Evolutionary conservation across 2,113 vertebrate species (phyloP), one percentile per base, ranked within the genome.

Genomic region (Neopipo cinnamomea): DNA sequence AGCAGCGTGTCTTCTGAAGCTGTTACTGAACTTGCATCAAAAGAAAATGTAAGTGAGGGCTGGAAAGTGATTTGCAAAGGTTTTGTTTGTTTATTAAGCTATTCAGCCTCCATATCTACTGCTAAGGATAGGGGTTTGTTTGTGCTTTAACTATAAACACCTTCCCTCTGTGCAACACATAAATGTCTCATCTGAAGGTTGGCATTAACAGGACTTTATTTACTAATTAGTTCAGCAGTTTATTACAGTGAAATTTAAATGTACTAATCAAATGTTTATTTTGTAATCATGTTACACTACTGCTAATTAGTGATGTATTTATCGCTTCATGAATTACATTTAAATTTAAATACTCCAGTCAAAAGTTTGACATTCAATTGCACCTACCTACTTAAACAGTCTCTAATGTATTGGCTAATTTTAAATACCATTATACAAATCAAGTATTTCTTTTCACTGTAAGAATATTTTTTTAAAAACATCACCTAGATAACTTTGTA

Each of bases 221-320:
- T 95, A 89, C 84, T 95, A 96, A 98, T 98, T 97, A 97, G 89
- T 92, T 95, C 91, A 82, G 70, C 66, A 84, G 84, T 81, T 97
- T 97, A 96, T 97, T 96, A 91, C 41, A 55, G 47, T 94, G 94
- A 95, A 96, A 97, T 97, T 94, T 97, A 95, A 97, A 97, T 91
- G 88, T 85, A 91, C 78, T 98, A 98, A 97, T 98, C 94, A 97
- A 96, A 97, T 95, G 61, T 97, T 98, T 97, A 97, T 91, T 98
- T 96, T 96, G 86, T 86, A 97, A 97, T 96, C 97, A 82, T 94
- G 84, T 91, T 97, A 89, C 84, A 95, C 96, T 97, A 97, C 95
- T 96, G 92, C 46, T 97, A 96, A 98, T 97, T 97, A 98, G 91
- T 16, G 33, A 94, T 89, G 42, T 56, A 95, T 97, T 98, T 97